A percentile compares a stretch with the other conserved stretches of the same genome.
Conservation (phyloP, 2,113 vertebrate genomes). For the Dipodomys stephensi region DNA sequence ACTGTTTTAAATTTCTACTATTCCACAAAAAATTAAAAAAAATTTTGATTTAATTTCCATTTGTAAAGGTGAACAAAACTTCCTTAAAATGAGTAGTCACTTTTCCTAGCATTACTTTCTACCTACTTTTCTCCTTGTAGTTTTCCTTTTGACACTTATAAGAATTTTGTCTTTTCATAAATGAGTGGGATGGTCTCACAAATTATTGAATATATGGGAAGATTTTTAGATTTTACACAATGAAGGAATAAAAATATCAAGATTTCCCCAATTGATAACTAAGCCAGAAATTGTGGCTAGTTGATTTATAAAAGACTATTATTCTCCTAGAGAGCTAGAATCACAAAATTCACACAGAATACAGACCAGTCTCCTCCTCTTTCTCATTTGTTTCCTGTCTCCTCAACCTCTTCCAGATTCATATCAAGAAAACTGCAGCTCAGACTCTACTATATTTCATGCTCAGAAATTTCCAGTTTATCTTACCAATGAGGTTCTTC, state of each 20-base stretch:
- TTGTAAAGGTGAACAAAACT: constrained; percentile 9
- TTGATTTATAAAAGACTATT: neutral
- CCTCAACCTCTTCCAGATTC: neutral
- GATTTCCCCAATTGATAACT: neutral
- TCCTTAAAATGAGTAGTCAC: constrained; percentile 2
- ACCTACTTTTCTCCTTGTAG: neutral
- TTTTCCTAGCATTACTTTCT: neutral
- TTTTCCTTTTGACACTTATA: neutral
- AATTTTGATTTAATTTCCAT: neutral
- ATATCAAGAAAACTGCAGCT: neutral
- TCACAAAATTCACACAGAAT: neutral
- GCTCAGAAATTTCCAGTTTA: neutral
- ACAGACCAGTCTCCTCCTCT: neutral
- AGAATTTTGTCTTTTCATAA: neutral
- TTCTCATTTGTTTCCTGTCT: neutral
- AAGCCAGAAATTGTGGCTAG: neutral
- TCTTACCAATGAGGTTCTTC: neutral
- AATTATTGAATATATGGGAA: neutral
- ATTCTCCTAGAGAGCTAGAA: neutral
- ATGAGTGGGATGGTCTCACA: neutral
- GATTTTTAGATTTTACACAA: neutral
- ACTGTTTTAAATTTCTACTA: neutral
- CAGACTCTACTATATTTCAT: neutral
- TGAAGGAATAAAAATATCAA: neutral
- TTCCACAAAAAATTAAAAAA: neutral